Evolutionary conservation across 2,888 invertebrate genomes (phyloP).

Genomic region (Drosophila mulleri): DNA sequence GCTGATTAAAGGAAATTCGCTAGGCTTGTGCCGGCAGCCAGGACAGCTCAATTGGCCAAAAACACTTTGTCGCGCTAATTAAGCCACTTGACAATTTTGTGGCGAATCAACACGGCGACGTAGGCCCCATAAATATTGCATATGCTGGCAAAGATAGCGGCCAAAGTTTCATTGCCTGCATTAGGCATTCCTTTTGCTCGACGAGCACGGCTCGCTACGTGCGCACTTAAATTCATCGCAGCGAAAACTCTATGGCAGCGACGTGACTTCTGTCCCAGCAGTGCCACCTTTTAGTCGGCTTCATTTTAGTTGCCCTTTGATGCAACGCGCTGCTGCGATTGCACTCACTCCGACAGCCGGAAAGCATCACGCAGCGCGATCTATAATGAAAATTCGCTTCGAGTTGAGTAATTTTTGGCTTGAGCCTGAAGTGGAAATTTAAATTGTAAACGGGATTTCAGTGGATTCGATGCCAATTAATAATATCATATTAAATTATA

Average conservation of each 20-base stretch:
- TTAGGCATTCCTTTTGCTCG: conserved; percentile 68
- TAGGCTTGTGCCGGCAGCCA: background rate
- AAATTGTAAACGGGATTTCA: background rate
- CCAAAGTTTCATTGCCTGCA: conserved; percentile 61
- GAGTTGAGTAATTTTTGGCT: background rate
- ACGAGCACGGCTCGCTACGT: conserved; percentile 43
- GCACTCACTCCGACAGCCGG: conserved; percentile 12
- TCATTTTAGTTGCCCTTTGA: conserved; percentile 68
- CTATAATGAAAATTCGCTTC: conserved; percentile 1
- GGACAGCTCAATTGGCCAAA: conserved; percentile 59
- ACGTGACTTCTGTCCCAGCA: conserved; percentile 59
- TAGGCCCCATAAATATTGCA: conserved; percentile 66
- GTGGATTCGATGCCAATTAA: background rate
- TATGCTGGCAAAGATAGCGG: conserved; percentile 29
- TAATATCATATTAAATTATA: background rate
- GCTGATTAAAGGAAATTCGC: conserved; percentile 59
- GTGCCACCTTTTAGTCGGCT: conserved; percentile 54
- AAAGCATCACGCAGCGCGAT: conserved; percentile 32
- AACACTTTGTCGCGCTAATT: conserved; percentile 72
- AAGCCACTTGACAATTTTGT: conserved; percentile 60
- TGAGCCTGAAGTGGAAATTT: background rate
- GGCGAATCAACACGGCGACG: conserved; percentile 46
- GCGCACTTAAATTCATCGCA: conserved; percentile 38
- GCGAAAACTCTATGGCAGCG: conserved; percentile 27
- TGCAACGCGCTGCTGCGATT: conserved; percentile 25